phyloP scores from a whole-genome alignment of 1,140 invertebrate genomes.

The Zeugodacus cucurbitae region DNA sequence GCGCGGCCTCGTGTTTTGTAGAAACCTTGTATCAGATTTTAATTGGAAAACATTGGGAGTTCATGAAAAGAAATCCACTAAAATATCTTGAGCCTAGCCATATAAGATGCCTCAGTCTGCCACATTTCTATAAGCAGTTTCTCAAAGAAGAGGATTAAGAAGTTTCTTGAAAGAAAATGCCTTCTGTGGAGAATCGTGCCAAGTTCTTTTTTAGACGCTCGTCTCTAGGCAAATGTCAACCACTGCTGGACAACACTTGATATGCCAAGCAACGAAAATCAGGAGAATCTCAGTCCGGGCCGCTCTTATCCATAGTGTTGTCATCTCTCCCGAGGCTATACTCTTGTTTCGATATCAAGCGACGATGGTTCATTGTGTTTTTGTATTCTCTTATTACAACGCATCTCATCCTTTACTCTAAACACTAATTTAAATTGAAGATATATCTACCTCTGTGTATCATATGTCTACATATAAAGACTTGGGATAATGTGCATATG shows the following conservation, averaged over 20 bases:
- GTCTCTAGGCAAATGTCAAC: background rate
- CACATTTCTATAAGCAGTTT: no score
- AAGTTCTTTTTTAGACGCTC: background rate
- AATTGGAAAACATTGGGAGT: no score
- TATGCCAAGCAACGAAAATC: no score
- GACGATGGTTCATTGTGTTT: background rate
- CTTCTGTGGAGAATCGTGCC: background rate
- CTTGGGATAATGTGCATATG: background rate
- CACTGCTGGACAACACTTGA: no score
- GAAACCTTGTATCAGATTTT: no score
- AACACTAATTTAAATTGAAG: background rate
- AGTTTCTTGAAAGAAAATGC: no score
- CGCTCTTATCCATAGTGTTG: no score
- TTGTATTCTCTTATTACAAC: background rate
- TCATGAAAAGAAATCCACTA: background rate
- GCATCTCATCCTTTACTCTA: no score
- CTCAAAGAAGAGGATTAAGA: no score
- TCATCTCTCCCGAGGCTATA: background rate
- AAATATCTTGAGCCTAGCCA: background rate
- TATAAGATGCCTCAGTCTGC: no score
- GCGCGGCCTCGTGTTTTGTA: background rate
- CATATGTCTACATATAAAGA: background rate
- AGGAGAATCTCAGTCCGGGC: no score
- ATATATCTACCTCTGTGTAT: background rate
- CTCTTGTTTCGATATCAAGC: background rate